Evolutionary conservation across 2,888 invertebrate species (phyloP).

Genomic region (Volucella zonaria): DNA sequence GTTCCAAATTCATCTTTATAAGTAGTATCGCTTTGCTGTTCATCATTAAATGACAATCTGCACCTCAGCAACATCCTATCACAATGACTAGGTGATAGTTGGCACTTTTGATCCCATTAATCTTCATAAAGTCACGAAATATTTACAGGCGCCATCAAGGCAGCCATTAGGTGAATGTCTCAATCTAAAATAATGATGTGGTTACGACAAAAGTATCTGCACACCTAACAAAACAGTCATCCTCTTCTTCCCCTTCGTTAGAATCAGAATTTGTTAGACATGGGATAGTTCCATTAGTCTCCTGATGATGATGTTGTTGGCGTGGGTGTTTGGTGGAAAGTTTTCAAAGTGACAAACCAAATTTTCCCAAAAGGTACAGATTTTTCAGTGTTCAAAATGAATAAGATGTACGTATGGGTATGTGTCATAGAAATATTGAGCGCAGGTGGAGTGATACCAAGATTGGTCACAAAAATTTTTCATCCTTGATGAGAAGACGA

Average conservation of each 20-base stretch:
- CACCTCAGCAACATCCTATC: slow-evolving; percentile 9
- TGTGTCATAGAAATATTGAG: neutral
- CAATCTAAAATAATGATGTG: slow-evolving; percentile 53
- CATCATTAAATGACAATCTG: neutral
- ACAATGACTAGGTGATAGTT: slow-evolving; percentile 24
- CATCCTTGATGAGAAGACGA: no score
- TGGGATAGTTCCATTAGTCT: neutral
- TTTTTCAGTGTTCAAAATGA: neutral
- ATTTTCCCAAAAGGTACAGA: slow-evolving; percentile 21
- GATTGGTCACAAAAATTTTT: no score
- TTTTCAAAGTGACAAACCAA: slow-evolving; percentile 21
- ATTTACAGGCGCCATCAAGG: slow-evolving; percentile 39
- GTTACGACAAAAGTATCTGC: slow-evolving; percentile 36
- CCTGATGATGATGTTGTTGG: neutral
- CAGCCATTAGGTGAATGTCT: slow-evolving; percentile 49
- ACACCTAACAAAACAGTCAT: slow-evolving; percentile 36
- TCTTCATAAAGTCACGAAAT: slow-evolving; percentile 51
- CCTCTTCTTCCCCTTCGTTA: neutral
- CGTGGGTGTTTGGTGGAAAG: neutral
- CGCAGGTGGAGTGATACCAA: no score
- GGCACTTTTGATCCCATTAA: slow-evolving; percentile 40
- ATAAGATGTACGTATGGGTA: neutral
- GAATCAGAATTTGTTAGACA: neutral
- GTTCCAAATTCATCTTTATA: neutral
- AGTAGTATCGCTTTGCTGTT: neutral